Evolutionary conservation across 2,888 invertebrate species (phyloP).

Genomic region (Nowickia ferox): DNA sequence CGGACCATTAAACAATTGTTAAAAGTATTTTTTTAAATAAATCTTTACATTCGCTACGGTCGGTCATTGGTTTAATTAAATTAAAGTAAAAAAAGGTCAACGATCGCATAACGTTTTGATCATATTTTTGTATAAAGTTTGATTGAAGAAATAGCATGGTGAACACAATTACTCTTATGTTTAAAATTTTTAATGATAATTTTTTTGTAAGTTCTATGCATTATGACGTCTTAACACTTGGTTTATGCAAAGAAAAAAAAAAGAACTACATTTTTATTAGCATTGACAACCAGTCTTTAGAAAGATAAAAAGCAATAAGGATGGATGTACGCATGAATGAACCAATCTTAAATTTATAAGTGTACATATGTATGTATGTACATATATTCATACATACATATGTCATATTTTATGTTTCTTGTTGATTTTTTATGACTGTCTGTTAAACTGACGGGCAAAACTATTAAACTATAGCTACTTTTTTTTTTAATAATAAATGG

Average conservation of each 20-base stretch:
- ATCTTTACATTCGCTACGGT: not conserved
- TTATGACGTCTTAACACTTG: constrained; percentile 42
- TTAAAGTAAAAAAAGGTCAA: constrained; percentile 11
- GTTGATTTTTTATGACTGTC: constrained; percentile 25
- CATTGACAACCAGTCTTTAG: constrained; percentile 45
- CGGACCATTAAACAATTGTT: no score
- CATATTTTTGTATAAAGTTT: not conserved
- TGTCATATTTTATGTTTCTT: constrained; percentile 9
- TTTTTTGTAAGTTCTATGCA: constrained; percentile 15
- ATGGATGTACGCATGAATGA: constrained; percentile 49
- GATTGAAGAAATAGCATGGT: not conserved
- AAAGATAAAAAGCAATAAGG: constrained; percentile 11
- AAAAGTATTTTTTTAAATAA: no score
- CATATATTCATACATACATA: not conserved
- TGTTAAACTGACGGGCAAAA: constrained; percentile 56
- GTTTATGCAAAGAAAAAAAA: constrained; percentile 13
- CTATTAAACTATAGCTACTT: constrained; percentile 52
- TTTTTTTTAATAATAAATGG: constrained; percentile 47
- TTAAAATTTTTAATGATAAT: constrained; percentile 34
- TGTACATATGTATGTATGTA: no score
- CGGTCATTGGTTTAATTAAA: not conserved
- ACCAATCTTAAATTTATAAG: constrained; percentile 2
- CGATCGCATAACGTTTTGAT: constrained; percentile 4
- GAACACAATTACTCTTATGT: constrained; percentile 18
- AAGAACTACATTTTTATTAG: constrained; percentile 24